Evolutionary conservation across 2,113 vertebrate species (phyloP).

Genomic region (Sinocyclocheilus maitianheensis): DNA sequence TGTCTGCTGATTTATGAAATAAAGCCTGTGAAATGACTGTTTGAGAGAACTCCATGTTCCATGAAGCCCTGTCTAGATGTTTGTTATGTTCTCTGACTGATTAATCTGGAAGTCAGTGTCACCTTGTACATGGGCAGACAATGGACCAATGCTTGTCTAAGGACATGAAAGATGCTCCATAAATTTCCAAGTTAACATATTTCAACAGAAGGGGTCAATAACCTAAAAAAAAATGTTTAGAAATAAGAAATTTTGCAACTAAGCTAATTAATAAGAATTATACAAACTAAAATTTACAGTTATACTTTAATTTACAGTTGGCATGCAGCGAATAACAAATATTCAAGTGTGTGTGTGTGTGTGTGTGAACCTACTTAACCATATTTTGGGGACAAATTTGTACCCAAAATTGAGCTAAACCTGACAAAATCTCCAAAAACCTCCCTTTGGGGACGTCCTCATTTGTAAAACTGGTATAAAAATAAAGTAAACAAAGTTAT

Average conservation of each 20-base stretch:
- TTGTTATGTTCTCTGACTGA: background rate
- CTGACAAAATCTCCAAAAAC: too few species aligned
- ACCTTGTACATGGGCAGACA: background rate
- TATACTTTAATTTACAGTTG: background rate
- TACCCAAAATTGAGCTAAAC: too few species aligned
- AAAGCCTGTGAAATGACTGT: background rate
- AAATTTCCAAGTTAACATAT: conserved; percentile 41
- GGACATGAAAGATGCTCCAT: conserved; percentile 14
- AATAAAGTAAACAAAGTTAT: too few species aligned
- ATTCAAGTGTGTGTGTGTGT: background rate
- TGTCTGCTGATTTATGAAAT: background rate
- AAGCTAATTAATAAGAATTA: background rate
- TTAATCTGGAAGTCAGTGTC: conserved; percentile 26
- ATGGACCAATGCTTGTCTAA: conserved; percentile 9
- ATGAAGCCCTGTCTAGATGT: background rate
- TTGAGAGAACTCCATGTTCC: background rate
- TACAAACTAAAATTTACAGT: background rate
- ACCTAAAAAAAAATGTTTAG: too few species aligned
- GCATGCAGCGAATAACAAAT: background rate
- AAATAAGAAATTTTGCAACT: background rate
- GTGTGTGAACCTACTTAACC: too few species aligned
- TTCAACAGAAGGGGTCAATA: background rate
- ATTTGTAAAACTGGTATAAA: too few species aligned
- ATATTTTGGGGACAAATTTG: too few species aligned
- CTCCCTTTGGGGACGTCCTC: too few species aligned